Evolutionary conservation across 2,797 vertebrate species (phyloP).

Genomic region (Craterocephalus amniculus): DNA sequence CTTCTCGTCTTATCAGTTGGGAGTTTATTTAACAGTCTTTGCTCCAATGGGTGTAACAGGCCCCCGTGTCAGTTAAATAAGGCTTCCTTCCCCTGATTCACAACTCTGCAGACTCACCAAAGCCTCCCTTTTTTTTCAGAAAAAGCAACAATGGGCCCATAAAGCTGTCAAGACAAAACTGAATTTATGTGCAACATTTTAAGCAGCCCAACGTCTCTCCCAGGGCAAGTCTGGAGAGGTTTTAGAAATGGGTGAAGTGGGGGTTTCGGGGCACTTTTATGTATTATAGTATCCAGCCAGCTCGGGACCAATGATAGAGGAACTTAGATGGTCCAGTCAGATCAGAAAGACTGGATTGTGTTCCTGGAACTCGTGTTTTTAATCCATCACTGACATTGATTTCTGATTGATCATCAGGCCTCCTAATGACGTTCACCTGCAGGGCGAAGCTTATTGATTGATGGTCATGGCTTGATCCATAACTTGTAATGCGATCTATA

Average conservation of each 20-base stretch:
- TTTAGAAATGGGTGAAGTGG: slow-evolving; percentile 17
- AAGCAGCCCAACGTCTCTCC: slow-evolving; percentile 57
- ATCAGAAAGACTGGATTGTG: slow-evolving; percentile 35
- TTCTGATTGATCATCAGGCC: slow-evolving; percentile 59
- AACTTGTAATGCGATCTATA: slow-evolving; percentile 69
- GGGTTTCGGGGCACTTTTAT: slow-evolving; percentile 29
- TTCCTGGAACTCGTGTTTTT: slow-evolving; percentile 24
- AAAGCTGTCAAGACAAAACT: slow-evolving; percentile 78
- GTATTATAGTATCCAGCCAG: slow-evolving; percentile 16
- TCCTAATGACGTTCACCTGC: slow-evolving; percentile 72
- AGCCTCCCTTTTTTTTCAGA: slow-evolving; percentile 43
- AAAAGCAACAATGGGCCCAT: slow-evolving; percentile 82
- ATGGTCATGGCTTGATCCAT: slow-evolving; percentile 56
- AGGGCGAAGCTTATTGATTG: slow-evolving; percentile 66
- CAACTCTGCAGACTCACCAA: slow-evolving; percentile 63
- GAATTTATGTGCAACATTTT: slow-evolving; percentile 76
- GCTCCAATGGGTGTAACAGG: slow-evolving; percentile 41
- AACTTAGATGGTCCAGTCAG: neutral
- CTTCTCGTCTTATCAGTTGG: slow-evolving; percentile 23
- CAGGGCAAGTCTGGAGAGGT: slow-evolving; percentile 26
- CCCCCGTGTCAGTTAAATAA: slow-evolving; percentile 54
- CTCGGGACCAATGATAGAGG: neutral
- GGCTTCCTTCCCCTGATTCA: slow-evolving; percentile 72
- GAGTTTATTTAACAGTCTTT: slow-evolving; percentile 33
- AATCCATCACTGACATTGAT: slow-evolving; percentile 71